Percentiles rank a stretch among this genome's conserved stretches.
Conservation (phyloP, 2,888 invertebrate genomes). For the Schizaphis graminum region DNA sequence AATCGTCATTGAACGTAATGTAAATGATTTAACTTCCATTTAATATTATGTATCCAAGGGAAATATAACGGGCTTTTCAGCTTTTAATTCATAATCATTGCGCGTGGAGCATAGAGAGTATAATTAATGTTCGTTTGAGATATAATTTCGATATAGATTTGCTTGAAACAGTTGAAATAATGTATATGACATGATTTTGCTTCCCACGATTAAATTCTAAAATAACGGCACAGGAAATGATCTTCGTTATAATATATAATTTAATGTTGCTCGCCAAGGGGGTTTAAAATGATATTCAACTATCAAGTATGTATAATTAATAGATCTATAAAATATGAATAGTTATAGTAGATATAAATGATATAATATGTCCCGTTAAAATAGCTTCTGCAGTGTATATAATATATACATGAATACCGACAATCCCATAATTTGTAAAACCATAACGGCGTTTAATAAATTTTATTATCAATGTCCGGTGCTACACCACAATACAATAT, state of each 20-base stretch:
- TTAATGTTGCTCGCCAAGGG: neutral
- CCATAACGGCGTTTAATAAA: neutral
- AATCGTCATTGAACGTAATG: neutral
- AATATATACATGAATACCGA: neutral
- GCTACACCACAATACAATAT: neutral
- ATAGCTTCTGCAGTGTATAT: neutral
- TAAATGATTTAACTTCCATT: neutral
- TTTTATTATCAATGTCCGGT: neutral
- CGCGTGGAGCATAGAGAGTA: neutral
- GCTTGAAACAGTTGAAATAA: neutral
- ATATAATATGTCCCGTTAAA: neutral
- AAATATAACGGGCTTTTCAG: neutral
- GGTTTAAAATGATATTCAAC: neutral
- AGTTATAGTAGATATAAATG: neutral
- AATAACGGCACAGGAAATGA: neutral
- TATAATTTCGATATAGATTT: neutral
- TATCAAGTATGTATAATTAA: neutral
- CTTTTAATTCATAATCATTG: neutral
- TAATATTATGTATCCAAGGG: neutral
- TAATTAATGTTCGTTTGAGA: neutral
- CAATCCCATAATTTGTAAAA: neutral
- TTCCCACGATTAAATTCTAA: neutral
- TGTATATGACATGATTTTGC: neutral
- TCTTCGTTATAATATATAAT: neutral
- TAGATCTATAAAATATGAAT: neutral